A percentile compares a stretch with the other conserved stretches of the same genome.
Evolutionary conservation across 2,797 vertebrate genomes (phyloP).

Genomic region (Rhinogobio ventralis): DNA sequence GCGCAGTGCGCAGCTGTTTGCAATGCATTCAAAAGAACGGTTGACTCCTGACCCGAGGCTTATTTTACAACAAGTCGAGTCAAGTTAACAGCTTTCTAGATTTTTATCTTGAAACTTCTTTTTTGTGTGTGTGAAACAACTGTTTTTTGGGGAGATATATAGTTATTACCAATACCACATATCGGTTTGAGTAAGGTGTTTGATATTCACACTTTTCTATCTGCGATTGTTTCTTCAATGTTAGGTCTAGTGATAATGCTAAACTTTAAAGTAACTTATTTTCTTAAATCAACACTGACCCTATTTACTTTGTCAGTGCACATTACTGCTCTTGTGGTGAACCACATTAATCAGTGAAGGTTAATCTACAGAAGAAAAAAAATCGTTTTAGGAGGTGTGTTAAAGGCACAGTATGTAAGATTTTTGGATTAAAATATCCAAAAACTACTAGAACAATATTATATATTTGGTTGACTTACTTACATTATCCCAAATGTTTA

Average conservation of each 20-base stretch:
- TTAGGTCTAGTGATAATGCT: neutral
- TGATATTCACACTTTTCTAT: neutral
- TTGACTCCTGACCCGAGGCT: slow-evolving; percentile 9
- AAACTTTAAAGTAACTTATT: neutral
- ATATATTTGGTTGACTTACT: no score
- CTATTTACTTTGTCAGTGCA: neutral
- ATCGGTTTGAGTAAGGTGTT: neutral
- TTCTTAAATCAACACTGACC: neutral
- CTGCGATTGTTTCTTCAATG: neutral
- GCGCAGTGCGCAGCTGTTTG: slow-evolving; percentile 25
- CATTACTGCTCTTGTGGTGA: neutral
- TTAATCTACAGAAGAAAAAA: neutral
- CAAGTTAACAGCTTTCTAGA: slow-evolving; percentile 20
- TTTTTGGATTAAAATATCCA: no score
- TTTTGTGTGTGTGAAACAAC: neutral
- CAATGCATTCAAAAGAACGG: neutral
- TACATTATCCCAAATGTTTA: no score
- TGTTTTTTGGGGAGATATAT: neutral
- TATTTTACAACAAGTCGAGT: slow-evolving; percentile 30
- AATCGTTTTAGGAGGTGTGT: no score
- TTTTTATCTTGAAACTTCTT: neutral
- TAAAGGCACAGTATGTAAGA: no score
- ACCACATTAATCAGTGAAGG: neutral
- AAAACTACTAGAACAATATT: no score
- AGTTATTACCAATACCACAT: neutral